phyloP scores from a whole-genome alignment of 2,113 vertebrate genomes.

The Vombatus ursinus region DNA sequence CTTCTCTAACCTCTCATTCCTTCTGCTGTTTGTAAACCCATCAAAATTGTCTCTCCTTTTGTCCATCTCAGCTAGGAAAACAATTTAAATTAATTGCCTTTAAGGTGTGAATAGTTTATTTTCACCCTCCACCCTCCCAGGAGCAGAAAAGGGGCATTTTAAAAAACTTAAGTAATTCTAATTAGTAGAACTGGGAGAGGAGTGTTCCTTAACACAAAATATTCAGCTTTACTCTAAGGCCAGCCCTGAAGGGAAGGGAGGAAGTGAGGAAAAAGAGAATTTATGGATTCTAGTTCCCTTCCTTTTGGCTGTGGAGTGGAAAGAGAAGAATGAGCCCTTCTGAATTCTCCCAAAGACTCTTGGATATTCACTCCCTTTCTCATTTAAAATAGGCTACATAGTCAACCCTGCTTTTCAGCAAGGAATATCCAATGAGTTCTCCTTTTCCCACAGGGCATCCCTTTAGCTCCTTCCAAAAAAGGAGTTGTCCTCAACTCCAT shows the following conservation, averaged over 20 bases:
- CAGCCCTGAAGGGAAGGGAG: neutral
- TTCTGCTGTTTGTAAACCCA: neutral
- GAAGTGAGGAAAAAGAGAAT: neutral
- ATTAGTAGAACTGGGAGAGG: neutral
- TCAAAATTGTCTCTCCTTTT: neutral
- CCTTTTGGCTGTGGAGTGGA: neutral
- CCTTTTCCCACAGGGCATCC: neutral
- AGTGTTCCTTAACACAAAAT: neutral
- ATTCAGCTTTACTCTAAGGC: neutral
- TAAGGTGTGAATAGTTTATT: neutral
- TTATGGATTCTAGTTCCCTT: neutral
- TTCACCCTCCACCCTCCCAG: neutral
- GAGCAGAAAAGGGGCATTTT: neutral
- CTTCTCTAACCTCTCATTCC: neutral
- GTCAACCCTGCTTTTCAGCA: neutral
- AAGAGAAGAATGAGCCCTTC: neutral
- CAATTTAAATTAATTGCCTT: neutral
- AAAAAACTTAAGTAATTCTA: neutral
- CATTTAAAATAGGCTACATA: neutral
- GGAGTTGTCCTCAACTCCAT: neutral
- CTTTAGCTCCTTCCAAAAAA: neutral
- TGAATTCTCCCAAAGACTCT: neutral
- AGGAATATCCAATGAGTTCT: neutral
- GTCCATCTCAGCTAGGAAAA: neutral
- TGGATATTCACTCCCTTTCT: neutral